Base-by-base conservation (phyloP, 2,797 vertebrate genomes). In the Hydrocynus forskahlii region DNA sequence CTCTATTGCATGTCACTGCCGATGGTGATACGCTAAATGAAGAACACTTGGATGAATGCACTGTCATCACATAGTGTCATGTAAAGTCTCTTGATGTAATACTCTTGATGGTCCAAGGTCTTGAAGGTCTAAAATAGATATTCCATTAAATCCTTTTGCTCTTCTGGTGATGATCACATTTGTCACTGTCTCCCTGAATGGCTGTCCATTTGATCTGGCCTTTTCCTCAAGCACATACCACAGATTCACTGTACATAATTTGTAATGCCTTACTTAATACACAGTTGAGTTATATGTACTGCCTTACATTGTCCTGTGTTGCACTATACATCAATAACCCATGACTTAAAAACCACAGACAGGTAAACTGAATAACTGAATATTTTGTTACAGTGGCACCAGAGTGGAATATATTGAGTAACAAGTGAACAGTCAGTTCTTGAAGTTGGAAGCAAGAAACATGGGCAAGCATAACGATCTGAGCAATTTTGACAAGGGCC, bases 51-150 rank as follows among this genome's bases (percentile, higher is more conserved):
- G 16, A 38, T 9, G 21, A 72, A 59, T 60, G 25, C 75, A 10
- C 23, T 66, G 67, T 85, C 54, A 60, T 82, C 54, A 74, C 54
- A 73, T 82, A 76, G 81, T 23, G 5, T 78, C 82, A 88, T 79
- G 23, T 78, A 78, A 86, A 89, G 86, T 91, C 85, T 84, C 0
- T 43, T 4, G 81, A 85, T 66, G 4, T 80, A 74, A 85, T 66
- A 75, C 82, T 86, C 76, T 84, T 81, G 83, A 91, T 90, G 89
- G 87, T 87, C 80, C 88, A 35, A 35, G 35, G 35, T 35, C 35
- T 35, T 35, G 35, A 35, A 35, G 35, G 4, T 88, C 83, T 87
- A 82, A 89, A 92, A 90, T 87, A 90, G 87, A 80, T 1, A 48
- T 78, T 82, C 62, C 52, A 76, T 54, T 67, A 40, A 74, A 54